Evolutionary conservation across 2,113 vertebrate genomes (phyloP), one percentile per base, ranked within the genome.

Genomic region (Anolis sagrei): DNA sequence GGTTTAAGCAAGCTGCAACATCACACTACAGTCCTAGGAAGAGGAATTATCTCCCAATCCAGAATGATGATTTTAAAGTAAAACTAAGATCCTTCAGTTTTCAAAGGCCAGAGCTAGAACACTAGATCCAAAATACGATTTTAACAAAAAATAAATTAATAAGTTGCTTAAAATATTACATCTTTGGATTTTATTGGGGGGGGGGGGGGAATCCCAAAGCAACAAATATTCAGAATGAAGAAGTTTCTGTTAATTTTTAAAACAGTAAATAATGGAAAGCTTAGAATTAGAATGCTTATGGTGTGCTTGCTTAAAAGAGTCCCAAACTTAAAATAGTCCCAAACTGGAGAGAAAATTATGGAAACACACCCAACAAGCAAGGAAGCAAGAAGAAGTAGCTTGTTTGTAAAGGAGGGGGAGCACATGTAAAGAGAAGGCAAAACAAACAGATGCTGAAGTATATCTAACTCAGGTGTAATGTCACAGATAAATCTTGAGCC

Each of bases 171-270:
- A 74, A 18, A 18, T 51, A 51, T 78, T 81, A 87, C 69, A 74
- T n/a, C 77, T 80, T 16, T 89, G 75, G 76, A 82, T 85, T 86
- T 83, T 81, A 81, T 29, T 11, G 79, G 86, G 87, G 89, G 9
- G 79, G 89, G 87, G n/a, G n/a, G n/a, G n/a, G n/a, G n/a, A 21
- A 11, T 5, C 76, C 86, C 79, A 49, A 7, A 34, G 39, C 7
- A 84, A 78, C 81, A 36, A 68, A 29, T 29, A 68, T 9, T 27
- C 64, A 49, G 25, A 32, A 13, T 5, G 36, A 32, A 76, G 58
- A 2, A 10, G 32, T 21, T 51, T 36, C 29, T 68, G 23, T 54
- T 76, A 16, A 49, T 27, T 69, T 25, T 34, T 34, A 68, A 44
- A 72, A n/a, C 32, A 49, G 25, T 4, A 68, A 66, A 1, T 6